Percentiles rank a stretch among this genome's conserved stretches.
Conservation (phyloP, 2,797 vertebrate genomes). For the Parotocinclus haroldoi region DNA sequence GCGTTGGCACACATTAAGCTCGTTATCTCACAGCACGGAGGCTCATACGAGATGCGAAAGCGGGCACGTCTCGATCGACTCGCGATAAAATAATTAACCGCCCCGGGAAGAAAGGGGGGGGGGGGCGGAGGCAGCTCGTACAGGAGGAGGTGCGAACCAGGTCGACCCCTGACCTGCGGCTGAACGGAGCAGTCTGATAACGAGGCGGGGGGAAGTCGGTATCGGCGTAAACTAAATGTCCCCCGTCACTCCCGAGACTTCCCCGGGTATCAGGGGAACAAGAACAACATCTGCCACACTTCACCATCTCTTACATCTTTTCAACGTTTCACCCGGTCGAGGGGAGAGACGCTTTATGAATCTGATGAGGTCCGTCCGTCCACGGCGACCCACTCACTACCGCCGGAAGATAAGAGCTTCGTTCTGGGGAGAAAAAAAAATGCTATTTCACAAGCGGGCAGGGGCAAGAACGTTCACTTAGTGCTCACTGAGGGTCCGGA, state of each 20-base stretch:
- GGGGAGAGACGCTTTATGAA: conserved; percentile 25
- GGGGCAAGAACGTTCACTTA: too few relatives aligned
- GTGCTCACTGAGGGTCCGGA: too few relatives aligned
- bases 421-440: too few relatives aligned
- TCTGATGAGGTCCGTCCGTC: conserved; percentile 14
- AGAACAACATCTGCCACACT: conserved; percentile 18
- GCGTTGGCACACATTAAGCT: too few relatives aligned
- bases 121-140: conserved; percentile 37
- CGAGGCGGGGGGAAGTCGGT: conserved; percentile 40
- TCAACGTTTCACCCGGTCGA: conserved; percentile 5
- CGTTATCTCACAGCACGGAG: too few relatives aligned
- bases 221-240: conserved; percentile 50
- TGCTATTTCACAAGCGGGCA: too few relatives aligned
- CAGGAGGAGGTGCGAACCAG: conserved; percentile 21
- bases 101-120: too few relatives aligned
- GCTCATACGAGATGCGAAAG: conserved; percentile 12
- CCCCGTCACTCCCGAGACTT: conserved; percentile 16
- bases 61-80: conserved; percentile 51
- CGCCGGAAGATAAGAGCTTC: background rate
- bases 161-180: background rate
- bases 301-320: conserved; percentile 39
- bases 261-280: conserved; percentile 22
- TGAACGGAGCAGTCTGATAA: conserved; percentile 43
- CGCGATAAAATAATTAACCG: conserved; percentile 65
- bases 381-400: background rate